A percentile compares a stretch with the other conserved stretches of the same genome.
These are phyloP conservation scores for Darevskia nairensis DNA, from an alignment of 2,797 vertebrate species.

Conservation along the genomic window DNA sequence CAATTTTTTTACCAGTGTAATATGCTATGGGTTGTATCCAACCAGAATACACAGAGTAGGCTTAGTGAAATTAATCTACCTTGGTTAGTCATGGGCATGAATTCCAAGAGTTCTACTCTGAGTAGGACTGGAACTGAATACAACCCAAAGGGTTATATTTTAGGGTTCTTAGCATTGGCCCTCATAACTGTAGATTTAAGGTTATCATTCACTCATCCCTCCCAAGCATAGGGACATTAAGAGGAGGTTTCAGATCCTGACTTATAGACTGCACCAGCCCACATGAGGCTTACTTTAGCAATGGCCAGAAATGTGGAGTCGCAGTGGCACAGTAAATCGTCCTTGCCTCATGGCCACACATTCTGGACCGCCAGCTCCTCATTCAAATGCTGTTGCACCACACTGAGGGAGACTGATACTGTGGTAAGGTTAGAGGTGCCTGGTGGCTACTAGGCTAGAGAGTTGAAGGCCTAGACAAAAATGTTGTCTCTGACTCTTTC, in stretches of 20 bases:
- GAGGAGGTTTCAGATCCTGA: neutral
- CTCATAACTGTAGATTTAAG: neutral
- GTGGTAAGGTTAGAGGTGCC: neutral
- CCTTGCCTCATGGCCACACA: neutral
- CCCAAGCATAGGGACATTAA: neutral
- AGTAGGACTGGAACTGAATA: too few species aligned
- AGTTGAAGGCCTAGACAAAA: neutral
- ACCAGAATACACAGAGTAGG: neutral
- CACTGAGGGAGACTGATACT: too few species aligned
- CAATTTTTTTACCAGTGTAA: conserved; percentile 35
- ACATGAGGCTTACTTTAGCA: neutral
- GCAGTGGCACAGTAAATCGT: neutral
- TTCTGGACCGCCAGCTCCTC: neutral
- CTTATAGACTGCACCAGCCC: neutral
- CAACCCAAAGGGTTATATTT: neutral
- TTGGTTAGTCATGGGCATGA: neutral
- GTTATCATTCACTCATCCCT: neutral
- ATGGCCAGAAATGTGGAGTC: neutral
- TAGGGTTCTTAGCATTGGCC: neutral
- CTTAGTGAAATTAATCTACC: neutral
- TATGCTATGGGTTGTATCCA: neutral
- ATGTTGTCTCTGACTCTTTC: neutral
- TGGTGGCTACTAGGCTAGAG: neutral
- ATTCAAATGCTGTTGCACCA: neutral
- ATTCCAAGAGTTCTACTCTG: too few species aligned